Conservation (phyloP, 2,797 vertebrate genomes). For the Sardinella longiceps region DNA sequence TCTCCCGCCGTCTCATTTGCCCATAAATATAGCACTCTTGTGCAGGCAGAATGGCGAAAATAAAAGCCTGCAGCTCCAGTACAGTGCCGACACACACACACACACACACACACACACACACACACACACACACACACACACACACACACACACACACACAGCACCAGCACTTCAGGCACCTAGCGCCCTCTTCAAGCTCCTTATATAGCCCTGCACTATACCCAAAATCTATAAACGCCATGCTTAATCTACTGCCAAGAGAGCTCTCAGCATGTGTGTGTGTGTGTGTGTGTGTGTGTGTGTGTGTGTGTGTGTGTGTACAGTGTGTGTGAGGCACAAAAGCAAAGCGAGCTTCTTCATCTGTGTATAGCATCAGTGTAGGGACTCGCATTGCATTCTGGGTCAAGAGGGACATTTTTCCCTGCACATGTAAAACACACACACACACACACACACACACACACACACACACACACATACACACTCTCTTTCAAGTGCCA, state of each 20-base stretch:
- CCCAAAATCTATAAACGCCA: not conserved
- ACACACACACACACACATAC: not conserved
- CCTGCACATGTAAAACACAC: too few relatives aligned
- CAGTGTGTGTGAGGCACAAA: not conserved
- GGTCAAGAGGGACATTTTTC: too few relatives aligned
- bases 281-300: not conserved
- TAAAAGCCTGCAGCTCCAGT: not conserved
- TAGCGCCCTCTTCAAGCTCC: not conserved
- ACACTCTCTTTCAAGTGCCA: conserved; percentile 29
- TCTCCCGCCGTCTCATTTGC: not conserved
- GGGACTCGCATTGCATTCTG: not conserved
- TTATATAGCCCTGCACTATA: not conserved
- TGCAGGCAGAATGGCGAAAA: not conserved
- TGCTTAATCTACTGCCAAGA: not conserved
- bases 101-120: too few relatives aligned
- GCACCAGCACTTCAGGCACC: not conserved
- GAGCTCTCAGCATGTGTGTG: not conserved
- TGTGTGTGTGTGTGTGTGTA: not conserved
- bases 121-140: too few relatives aligned
- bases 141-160: too few relatives aligned
- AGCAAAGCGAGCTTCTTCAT: not conserved
- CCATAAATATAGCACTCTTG: not conserved
- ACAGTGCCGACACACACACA: not conserved
- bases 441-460: not conserved
- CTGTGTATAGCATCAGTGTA: not conserved